A percentile compares a stretch with the other conserved stretches of the same genome.
These are phyloP conservation scores for Gorsachius magnificus DNA, from an alignment of 2,797 vertebrate genomes.

Conservation along the genomic window DNA sequence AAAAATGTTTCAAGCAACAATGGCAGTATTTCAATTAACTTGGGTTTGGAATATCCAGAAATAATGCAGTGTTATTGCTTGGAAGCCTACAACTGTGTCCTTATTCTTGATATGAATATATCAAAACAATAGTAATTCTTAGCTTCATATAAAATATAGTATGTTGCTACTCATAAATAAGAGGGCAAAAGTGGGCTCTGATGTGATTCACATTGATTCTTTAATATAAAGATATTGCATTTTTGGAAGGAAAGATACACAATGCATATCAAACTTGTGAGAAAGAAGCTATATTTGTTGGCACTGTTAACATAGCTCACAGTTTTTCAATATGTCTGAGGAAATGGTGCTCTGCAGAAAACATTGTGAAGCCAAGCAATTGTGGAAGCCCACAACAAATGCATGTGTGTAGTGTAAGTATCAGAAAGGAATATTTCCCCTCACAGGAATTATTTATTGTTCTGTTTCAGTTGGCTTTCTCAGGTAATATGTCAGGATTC, in stretches of 20 bases:
- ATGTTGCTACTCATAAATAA: background rate
- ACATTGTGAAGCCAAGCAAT: background rate
- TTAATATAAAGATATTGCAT: background rate
- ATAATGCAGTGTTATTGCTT: background rate
- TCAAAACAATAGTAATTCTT: background rate
- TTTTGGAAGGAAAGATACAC: background rate
- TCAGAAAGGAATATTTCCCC: background rate
- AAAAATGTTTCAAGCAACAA: background rate
- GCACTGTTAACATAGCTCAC: background rate
- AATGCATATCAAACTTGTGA: background rate
- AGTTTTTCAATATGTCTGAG: background rate
- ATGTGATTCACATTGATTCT: background rate
- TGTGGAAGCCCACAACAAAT: conserved; percentile 1
- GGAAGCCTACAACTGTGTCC: background rate
- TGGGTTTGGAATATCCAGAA: background rate
- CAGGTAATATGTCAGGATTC: conserved; percentile 8
- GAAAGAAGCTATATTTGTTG: background rate
- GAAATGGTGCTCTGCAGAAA: background rate
- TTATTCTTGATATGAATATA: background rate
- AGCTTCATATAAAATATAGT: background rate
- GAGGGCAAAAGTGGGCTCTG: background rate
- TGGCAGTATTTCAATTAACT: background rate
- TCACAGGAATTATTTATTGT: conserved; percentile 23
- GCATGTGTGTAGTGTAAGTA: background rate
- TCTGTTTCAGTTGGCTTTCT: conserved; percentile 37